Evolutionary conservation across 2,113 vertebrate genomes (phyloP), one percentile per base, ranked within the genome.

Genomic region (Tyto alba): DNA sequence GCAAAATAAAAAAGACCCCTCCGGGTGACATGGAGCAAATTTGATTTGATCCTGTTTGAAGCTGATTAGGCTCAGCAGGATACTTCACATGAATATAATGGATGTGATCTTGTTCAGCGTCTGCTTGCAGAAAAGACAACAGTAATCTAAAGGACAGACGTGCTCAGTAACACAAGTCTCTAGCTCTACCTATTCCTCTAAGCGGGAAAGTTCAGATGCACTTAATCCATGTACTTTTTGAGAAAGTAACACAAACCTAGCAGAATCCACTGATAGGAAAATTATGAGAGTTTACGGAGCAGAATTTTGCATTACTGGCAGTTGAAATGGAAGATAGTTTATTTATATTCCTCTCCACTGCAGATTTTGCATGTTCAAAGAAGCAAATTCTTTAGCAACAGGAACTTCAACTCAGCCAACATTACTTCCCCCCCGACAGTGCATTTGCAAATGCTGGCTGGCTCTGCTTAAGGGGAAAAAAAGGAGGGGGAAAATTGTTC

Each of bases 331-430:
- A 67, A 89, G 64, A n/a, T 1, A 53, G 48, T 22, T 71, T 62
- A 76, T 91, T 96, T 88, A 66, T 62, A 88, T 67, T 74, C 52
- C 75, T 74, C 50, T 55, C 59, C 63, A 66, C 67, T 55, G 50
- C 79, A 83, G 78, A 83, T 83, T 96, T 77, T 90, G 63, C 59
- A 90, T n/a, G 50, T 90, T 94, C 78, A 88, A 88, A 94, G 82
- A 77, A 95, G 71, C 36, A 90, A 85, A 85, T 92, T 90, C 90
- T 95, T 91, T 80, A 96, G 82, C 79, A 91, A 88, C 79, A 95
- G 75, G 88, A 93, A 80, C 75, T 88, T 90, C 38, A 77, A 74
- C 81, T 67, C 68, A 68, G 91, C 60, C 82, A 91, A 71, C 34
- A 29, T 68, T 29, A 11, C 25, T 9, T n/a, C 21, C 43, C 45